Evolutionary conservation across 2,888 invertebrate species (phyloP).

Genomic region (Erebia epiphron): DNA sequence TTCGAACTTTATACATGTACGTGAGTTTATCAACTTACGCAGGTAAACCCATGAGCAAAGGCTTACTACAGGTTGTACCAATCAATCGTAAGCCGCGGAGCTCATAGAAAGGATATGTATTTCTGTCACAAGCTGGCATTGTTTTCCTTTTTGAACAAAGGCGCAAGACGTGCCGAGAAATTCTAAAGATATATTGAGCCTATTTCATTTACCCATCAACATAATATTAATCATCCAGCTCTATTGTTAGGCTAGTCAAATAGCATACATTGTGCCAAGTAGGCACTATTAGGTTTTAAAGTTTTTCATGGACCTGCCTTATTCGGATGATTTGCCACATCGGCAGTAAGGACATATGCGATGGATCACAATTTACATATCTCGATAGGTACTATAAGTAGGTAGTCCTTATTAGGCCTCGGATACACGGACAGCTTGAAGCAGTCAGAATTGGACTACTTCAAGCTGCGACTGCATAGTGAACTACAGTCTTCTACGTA

Average conservation of each 20-base stretch:
- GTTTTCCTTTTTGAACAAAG: conserved; percentile 43
- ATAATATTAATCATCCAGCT: conserved; percentile 12
- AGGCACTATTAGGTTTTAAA: not conserved
- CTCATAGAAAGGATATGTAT: conserved; percentile 34
- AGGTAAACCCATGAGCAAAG: not conserved
- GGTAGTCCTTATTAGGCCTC: too few species aligned
- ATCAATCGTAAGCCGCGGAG: conserved; percentile 3
- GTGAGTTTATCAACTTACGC: not conserved
- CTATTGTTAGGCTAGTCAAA: conserved; percentile 8
- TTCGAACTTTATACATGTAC: not conserved
- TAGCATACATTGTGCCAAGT: not conserved
- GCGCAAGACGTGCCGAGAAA: conserved; percentile 39
- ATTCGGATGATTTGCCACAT: not conserved
- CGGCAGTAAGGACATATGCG: too few species aligned
- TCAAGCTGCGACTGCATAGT: too few species aligned
- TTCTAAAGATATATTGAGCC: conserved; percentile 23
- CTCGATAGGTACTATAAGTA: too few species aligned
- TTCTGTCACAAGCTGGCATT: conserved; percentile 38
- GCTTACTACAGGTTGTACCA: not conserved
- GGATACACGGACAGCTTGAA: too few species aligned
- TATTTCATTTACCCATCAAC: conserved; percentile 11
- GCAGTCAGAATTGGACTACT: too few species aligned
- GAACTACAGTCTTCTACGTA: too few species aligned
- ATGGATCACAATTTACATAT: too few species aligned
- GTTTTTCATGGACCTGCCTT: not conserved